Conservation (phyloP, 2,797 vertebrate genomes). For the Loriculus beryllinus region DNA sequence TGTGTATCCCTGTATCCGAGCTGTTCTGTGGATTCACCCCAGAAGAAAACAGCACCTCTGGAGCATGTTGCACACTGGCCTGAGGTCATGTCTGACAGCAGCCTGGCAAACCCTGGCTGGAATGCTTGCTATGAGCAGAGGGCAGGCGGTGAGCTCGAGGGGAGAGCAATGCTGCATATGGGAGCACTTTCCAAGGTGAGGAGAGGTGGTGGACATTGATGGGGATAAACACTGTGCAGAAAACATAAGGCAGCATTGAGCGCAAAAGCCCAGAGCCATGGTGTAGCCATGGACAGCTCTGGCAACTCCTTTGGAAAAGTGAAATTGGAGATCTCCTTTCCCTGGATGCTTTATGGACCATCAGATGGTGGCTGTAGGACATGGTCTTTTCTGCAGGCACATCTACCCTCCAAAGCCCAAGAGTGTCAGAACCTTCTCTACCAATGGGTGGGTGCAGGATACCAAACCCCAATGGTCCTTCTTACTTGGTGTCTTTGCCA, state of each 20-base stretch:
- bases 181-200: background rate
- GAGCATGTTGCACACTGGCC: background rate
- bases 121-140: background rate
- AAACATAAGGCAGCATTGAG: background rate
- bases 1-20: conserved; percentile 23
- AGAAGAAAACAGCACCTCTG: conserved; percentile 43
- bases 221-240: background rate
- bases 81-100: conserved; percentile 49
- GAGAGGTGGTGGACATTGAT: background rate
- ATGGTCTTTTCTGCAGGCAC: background rate
- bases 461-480: background rate
- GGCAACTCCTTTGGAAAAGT: background rate
- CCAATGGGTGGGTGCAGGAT: background rate
- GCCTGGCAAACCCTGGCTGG: conserved; percentile 16
- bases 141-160: accelerated
- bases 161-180: background rate
- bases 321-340: background rate
- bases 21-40: background rate
- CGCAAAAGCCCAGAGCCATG: background rate
- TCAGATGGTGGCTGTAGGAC: background rate
- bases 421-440: background rate
- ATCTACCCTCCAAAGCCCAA: background rate
- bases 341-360: background rate
- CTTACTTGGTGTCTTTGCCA: background rate
- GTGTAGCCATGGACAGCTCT: background rate